Conservation (phyloP, 2,888 invertebrate species). For the Caradrina clavipalpis region DNA sequence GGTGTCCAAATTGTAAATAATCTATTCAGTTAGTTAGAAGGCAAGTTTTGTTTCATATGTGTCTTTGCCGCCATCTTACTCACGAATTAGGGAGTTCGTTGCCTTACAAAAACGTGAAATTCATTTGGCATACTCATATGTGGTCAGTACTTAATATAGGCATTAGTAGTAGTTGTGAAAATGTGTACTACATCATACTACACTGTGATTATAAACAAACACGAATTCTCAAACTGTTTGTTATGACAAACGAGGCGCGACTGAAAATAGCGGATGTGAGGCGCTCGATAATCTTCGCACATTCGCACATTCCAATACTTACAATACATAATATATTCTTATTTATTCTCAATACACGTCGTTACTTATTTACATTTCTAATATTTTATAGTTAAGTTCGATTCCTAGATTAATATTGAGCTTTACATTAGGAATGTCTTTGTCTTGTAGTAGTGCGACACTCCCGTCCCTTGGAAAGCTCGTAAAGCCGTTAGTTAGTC, state of each 20-base stretch:
- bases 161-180: slow-evolving; percentile 26
- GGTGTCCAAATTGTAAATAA: background rate
- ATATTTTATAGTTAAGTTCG: too few species aligned
- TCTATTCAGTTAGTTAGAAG: background rate
- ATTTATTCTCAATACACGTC: slow-evolving; percentile 29
- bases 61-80: background rate
- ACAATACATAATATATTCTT: slow-evolving; percentile 31
- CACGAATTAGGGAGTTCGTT: background rate
- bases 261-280: slow-evolving; percentile 49
- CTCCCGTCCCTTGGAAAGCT: too few species aligned
- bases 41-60: background rate
- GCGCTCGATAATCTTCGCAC: slow-evolving; percentile 38
- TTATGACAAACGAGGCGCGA: slow-evolving; percentile 47
- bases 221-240: slow-evolving; percentile 38
- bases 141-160: slow-evolving; percentile 3
- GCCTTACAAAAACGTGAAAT: background rate
- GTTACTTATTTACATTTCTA: slow-evolving; percentile 11
- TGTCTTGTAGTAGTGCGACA: too few species aligned
- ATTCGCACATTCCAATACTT: slow-evolving; percentile 48
- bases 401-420: too few species aligned
- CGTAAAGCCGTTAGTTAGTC: too few species aligned
- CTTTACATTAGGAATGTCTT: too few species aligned
- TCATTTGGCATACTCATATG: slow-evolving; percentile 19
- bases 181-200: slow-evolving; percentile 32
- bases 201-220: slow-evolving; percentile 41